phyloP scores from a whole-genome alignment of 1,140 invertebrate species.

The Conopomorpha cramerella region DNA sequence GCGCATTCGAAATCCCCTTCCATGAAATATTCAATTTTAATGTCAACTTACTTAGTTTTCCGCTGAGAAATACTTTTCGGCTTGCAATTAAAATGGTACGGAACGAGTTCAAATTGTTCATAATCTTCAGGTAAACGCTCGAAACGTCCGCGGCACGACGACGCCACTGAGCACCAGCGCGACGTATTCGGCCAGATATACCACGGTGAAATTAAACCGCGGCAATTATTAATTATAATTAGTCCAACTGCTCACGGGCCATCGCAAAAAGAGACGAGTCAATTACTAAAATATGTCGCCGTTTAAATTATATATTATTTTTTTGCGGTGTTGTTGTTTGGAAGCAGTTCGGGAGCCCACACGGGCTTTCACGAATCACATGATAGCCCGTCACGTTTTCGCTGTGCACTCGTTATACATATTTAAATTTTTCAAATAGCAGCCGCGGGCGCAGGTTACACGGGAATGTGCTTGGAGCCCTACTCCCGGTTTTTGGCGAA shows the following conservation, averaged over 20 bases:
- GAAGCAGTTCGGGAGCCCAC: constrained; percentile 34
- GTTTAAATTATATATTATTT: constrained; percentile 39
- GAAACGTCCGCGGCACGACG: too few species aligned
- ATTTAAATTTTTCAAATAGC: constrained; percentile 55
- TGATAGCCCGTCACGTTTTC: constrained; percentile 54
- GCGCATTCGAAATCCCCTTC: too few species aligned
- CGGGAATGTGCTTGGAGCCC: constrained; percentile 52
- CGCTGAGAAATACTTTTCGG: too few species aligned
- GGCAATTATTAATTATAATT: constrained; percentile 35
- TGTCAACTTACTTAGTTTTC: too few species aligned
- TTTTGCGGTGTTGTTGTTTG: constrained; percentile 31
- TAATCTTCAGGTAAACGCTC: constrained; percentile 32
- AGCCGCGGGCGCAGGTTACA: constrained; percentile 49
- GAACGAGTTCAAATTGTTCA: too few species aligned
- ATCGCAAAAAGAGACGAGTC: constrained; percentile 33
- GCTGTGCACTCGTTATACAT: constrained; percentile 52
- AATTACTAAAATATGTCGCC: constrained; percentile 48
- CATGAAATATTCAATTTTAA: too few species aligned
- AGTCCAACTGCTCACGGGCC: constrained; percentile 11
- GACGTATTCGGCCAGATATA: too few species aligned
- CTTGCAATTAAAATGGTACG: too few species aligned
- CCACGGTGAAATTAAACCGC: constrained; percentile 19
- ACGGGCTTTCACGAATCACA: constrained; percentile 47
- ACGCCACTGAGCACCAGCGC: too few species aligned
- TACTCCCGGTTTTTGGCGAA: too few species aligned